Conservation (phyloP, 2,797 vertebrate genomes). For the Hoplostethus atlanticus region DNA sequence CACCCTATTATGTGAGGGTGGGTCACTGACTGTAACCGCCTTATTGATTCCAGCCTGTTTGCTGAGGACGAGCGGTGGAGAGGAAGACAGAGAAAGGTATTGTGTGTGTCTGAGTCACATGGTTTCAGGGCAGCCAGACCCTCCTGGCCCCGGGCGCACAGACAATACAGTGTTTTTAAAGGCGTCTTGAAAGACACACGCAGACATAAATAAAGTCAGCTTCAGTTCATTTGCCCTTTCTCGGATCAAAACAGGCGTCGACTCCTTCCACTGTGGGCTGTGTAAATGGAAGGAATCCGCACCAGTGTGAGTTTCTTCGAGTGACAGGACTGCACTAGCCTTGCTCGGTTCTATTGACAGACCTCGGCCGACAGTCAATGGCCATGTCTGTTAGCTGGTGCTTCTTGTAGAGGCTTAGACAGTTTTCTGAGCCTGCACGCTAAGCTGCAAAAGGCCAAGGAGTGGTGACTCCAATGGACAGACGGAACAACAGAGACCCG, state of each 20-base stretch:
- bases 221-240: constrained; percentile 36
- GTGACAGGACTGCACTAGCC: not conserved
- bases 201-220: constrained; percentile 54
- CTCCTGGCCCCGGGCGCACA: constrained; percentile 36
- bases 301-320: not conserved
- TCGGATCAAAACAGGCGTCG: constrained; percentile 49
- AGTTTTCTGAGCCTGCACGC: constrained; percentile 17
- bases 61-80: constrained; percentile 33
- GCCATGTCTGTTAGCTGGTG: constrained; percentile 22
- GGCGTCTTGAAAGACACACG: constrained; percentile 35
- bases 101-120: constrained; percentile 71
- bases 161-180: constrained; percentile 65
- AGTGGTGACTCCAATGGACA: constrained; percentile 27
- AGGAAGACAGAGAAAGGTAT: constrained; percentile 69
- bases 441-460: constrained; percentile 14
- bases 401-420: not conserved
- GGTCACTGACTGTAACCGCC: constrained; percentile 54
- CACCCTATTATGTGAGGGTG: constrained; percentile 37
- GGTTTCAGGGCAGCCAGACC: constrained; percentile 57
- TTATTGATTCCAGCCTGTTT: constrained; percentile 56
- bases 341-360: not conserved
- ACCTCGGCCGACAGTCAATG: constrained; percentile 15
- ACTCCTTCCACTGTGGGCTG: constrained; percentile 5
- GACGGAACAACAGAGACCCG: constrained; percentile 18
- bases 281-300: not conserved